Conservation (phyloP, 2,113 vertebrate species). For the Lagopus muta region DNA sequence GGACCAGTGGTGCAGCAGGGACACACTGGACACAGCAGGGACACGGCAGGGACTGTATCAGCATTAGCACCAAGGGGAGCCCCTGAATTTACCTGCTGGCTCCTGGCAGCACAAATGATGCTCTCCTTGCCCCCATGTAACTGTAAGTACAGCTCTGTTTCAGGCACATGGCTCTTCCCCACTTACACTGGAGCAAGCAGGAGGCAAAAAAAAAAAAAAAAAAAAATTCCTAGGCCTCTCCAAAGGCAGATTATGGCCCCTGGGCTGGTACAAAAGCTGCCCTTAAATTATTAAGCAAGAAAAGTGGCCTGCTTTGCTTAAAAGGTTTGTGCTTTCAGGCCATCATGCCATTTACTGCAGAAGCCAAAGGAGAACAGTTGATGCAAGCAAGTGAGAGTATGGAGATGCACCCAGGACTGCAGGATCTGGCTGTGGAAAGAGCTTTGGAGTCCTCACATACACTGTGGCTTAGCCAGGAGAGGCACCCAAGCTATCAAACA, state of each 20-base stretch:
- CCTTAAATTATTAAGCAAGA: neutral
- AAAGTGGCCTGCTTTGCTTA: neutral
- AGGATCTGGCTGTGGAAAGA: neutral
- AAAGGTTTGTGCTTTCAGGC: neutral
- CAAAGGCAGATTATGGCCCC: neutral
- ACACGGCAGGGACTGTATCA: fast-evolving
- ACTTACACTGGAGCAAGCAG: neutral
- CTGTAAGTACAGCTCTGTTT: neutral
- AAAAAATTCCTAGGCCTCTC: neutral
- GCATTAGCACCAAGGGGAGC: neutral
- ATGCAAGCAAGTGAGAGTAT: neutral
- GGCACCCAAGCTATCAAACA: neutral
- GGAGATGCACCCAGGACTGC: fast-evolving
- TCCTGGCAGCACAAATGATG: neutral
- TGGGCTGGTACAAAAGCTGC: neutral
- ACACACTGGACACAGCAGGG: neutral
- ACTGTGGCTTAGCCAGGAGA: neutral
- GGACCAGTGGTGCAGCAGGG: neutral
- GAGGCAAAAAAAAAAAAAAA: neutral
- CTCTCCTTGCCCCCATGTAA: neutral
- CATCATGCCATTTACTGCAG: neutral
- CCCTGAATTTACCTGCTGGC: neutral
- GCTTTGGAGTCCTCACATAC: neutral
- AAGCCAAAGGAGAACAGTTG: neutral
- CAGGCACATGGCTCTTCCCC: neutral